Evolutionary conservation across 1,140 invertebrate species (phyloP).

Genomic region (Eupristina koningsbergeri): DNA sequence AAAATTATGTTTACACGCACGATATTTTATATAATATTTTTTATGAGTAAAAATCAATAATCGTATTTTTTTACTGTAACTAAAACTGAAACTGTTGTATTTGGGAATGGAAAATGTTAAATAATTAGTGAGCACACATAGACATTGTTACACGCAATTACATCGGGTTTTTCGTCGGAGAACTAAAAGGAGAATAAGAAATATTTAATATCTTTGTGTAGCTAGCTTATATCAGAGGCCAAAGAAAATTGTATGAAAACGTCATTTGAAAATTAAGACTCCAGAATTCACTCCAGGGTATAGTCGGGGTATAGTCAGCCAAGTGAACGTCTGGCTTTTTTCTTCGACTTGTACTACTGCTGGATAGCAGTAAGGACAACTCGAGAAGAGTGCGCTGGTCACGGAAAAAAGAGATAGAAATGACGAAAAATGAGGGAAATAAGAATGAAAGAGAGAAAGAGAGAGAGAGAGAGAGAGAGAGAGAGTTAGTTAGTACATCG

Average conservation of each 20-base stretch:
- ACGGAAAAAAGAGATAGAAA: background rate
- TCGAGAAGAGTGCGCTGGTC: slow-evolving; percentile 1
- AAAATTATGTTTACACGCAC: too few relatives aligned
- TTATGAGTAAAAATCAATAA: too few relatives aligned
- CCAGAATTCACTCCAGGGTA: background rate
- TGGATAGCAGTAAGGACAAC: background rate
- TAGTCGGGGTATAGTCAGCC: background rate
- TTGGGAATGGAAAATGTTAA: background rate
- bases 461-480: background rate
- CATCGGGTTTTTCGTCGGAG: background rate
- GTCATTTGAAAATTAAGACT: slow-evolving; percentile 39
- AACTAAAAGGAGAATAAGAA: background rate
- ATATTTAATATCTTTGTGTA: background rate
- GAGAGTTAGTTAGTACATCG: background rate
- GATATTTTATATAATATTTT: too few relatives aligned
- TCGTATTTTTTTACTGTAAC: too few relatives aligned
- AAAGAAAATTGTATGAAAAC: slow-evolving; percentile 30
- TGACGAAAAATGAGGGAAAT: background rate
- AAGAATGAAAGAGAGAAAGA: too few relatives aligned
- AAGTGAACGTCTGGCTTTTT: slow-evolving; percentile 26
- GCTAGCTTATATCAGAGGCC: slow-evolving; percentile 16
- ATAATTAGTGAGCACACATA: background rate
- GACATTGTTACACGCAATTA: background rate
- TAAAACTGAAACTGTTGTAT: background rate
- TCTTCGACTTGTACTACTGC: background rate